These are phyloP conservation scores for Anthrax anthrax DNA, from an alignment of 2,888 invertebrate species.

Conservation along the genomic window DNA sequence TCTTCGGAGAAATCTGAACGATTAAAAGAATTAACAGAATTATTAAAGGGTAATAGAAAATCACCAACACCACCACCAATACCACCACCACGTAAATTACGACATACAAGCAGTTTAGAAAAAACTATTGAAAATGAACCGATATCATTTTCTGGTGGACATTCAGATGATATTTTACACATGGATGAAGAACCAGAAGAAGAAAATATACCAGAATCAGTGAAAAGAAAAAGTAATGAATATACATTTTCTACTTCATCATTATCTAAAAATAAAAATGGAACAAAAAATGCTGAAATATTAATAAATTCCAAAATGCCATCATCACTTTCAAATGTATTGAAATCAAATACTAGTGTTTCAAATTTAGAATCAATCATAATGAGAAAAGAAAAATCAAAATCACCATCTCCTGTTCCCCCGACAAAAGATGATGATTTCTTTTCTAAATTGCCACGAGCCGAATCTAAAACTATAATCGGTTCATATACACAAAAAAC, in stretches of 20 bases:
- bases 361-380: slow-evolving; percentile 28
- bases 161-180: slow-evolving; percentile 18
- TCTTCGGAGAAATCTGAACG: slow-evolving; percentile 54
- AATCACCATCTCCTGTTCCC: slow-evolving; percentile 12
- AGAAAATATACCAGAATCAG: slow-evolving; percentile 6
- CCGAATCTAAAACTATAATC: slow-evolving; percentile 44
- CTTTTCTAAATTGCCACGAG: slow-evolving; percentile 37
- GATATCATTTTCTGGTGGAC: slow-evolving; percentile 2
- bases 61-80: slow-evolving; percentile 45
- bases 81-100: slow-evolving; percentile 40
- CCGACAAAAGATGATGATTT: slow-evolving; percentile 20
- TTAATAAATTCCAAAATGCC: slow-evolving; percentile 1
- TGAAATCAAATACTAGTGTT: slow-evolving; percentile 25
- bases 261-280: neutral
- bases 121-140: slow-evolving; percentile 15
- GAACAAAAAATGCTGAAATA: neutral
- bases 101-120: slow-evolving; percentile 38
- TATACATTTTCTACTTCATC: no score
- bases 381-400: slow-evolving; percentile 23
- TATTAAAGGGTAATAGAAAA: slow-evolving; percentile 45
- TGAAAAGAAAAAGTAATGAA: slow-evolving; percentile 7
- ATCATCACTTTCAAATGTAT: slow-evolving; percentile 9
- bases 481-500: slow-evolving; percentile 49
- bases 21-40: slow-evolving; percentile 61
- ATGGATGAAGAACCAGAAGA: slow-evolving; percentile 20